Base-by-base conservation (phyloP, 2,888 invertebrate genomes). In the Eupithecia dodoneata region DNA sequence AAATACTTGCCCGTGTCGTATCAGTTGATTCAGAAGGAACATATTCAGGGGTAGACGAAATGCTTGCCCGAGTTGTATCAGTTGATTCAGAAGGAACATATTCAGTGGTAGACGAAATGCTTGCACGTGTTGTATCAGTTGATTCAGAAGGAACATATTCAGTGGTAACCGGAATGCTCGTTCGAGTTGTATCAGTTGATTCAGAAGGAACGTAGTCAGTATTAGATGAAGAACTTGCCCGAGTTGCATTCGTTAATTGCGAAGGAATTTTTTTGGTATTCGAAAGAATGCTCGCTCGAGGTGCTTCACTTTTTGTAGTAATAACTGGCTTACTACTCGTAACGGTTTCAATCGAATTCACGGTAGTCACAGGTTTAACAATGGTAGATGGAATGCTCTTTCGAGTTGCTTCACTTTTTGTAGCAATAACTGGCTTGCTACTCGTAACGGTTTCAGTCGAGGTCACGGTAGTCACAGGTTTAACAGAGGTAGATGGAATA, bases 391-490 rank as follows among this genome's bases (percentile, higher is more conserved):
- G 52, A 15, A 52, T 52, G 15, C 15, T 52, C 55, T 1, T 49
- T 65, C 0, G 10, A 63, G 63, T 63, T 63, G 30, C 30, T 63
- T 63, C 63, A 71, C 15, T 55, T 4, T 59, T 45, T 70, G 73
- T 63, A 71, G 73, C 65, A 15, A 76, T 63, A n/a, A 18, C 45
- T n/a, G 13, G 52, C 74, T 45, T 67, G 15, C 59, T 63, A 30
- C 63, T 63, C 2, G 63, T 30, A 18, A 30, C 63, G 30, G 30
- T 49, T 52, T 6, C 6, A 52, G 6, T 52, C 15, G 52, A 52
- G 5, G 10, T 52, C 6, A n/a, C 52, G 15, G 52, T 52, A 52
- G 52, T 52, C 15, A 52, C 52, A 1, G 52, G 52, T n/a, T 10
- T 52, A 5, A 52, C 15, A 6, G 42, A 42, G 3, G 42, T 66